These are phyloP conservation scores for Cirrhinus molitorella DNA, from an alignment of 2,797 vertebrate genomes.

Conservation along the genomic window DNA sequence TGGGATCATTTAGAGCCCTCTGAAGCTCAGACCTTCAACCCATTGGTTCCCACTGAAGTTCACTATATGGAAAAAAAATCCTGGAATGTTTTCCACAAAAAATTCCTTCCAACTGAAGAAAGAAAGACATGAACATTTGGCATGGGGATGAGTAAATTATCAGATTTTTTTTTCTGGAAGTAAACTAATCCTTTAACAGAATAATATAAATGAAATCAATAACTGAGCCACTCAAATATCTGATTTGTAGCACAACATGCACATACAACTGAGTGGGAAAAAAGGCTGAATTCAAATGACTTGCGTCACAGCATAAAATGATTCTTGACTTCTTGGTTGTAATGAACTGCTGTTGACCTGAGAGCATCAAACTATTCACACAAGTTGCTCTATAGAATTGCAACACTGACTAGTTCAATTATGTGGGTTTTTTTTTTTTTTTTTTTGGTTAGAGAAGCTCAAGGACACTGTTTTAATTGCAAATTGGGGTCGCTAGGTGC, in stretches of 20 bases:
- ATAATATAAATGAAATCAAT: neutral
- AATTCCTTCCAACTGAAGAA: no score
- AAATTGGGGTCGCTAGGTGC: slow-evolving; percentile 24
- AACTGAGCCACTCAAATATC: neutral
- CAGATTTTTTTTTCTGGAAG: no score
- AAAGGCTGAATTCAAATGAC: neutral
- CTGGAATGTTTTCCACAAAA: no score
- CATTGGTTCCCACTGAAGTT: no score
- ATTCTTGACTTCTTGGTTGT: neutral
- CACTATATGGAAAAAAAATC: no score
- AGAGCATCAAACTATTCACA: neutral
- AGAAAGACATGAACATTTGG: no score
- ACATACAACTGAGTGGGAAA: neutral
- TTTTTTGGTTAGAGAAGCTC: neutral
- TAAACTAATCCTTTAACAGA: neutral
- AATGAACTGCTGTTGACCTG: neutral
- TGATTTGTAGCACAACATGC: neutral
- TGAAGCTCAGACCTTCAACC: no score
- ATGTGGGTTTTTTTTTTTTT: neutral
- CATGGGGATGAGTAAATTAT: no score
- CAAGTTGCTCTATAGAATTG: neutral
- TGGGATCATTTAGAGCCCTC: no score
- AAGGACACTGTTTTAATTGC: slow-evolving; percentile 43
- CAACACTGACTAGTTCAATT: neutral
- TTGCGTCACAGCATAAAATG: neutral